Evolutionary conservation across 2,888 invertebrate genomes (phyloP).

Genomic region (Deladenus siricidicola): DNA sequence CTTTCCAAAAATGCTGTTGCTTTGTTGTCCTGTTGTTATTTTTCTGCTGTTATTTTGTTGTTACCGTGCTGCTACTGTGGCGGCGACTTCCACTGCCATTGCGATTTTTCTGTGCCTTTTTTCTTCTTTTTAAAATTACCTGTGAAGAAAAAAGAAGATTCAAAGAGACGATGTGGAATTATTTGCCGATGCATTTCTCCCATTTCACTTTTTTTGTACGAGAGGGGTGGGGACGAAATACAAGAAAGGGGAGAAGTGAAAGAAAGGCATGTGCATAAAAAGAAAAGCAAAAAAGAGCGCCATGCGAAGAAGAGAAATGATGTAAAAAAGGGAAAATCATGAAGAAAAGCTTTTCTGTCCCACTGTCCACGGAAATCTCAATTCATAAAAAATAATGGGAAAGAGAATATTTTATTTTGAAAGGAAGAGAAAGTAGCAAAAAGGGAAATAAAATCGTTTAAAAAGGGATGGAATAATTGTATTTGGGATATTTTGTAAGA

Average conservation of each 20-base stretch:
- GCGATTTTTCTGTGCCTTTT: neutral
- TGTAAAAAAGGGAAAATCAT: neutral
- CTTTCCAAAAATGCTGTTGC: neutral
- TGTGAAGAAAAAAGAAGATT: neutral
- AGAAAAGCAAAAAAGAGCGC: neutral
- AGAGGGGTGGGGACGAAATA: neutral
- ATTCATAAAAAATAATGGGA: neutral
- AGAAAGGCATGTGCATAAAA: neutral
- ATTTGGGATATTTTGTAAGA: too few relatives aligned
- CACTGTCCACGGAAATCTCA: neutral
- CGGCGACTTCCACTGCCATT: neutral
- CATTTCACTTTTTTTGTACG: neutral
- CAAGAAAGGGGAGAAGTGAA: neutral
- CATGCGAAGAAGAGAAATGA: neutral
- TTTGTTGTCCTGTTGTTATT: neutral
- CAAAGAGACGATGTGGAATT: neutral
- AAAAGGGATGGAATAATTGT: too few relatives aligned
- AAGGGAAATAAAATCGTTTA: too few relatives aligned
- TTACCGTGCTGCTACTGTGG: neutral
- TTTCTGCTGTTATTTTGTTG: too few relatives aligned
- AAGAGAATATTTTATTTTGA: too few relatives aligned
- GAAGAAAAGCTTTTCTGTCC: neutral
- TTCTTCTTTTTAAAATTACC: neutral
- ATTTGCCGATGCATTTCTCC: neutral
- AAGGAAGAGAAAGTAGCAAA: too few relatives aligned